These are phyloP conservation scores for Coronaproctus castanopsis DNA, from an alignment of 2,888 invertebrate genomes.

Conservation along the genomic window DNA sequence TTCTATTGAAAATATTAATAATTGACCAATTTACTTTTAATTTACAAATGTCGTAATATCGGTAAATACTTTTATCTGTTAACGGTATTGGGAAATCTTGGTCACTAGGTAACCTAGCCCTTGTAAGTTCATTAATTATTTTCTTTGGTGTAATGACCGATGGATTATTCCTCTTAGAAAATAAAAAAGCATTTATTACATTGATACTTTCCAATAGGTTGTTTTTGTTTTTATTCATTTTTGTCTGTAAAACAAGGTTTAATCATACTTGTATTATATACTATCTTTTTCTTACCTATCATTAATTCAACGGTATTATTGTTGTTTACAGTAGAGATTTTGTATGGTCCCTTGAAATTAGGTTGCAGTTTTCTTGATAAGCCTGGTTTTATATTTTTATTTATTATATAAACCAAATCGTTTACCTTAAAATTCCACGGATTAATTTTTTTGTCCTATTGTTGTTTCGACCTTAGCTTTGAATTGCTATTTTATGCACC, in stretches of 20 bases:
- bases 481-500: not conserved
- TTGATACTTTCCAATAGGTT: too few relatives aligned
- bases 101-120: too few relatives aligned
- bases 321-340: not conserved
- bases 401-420: not conserved
- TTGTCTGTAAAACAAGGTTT: not conserved
- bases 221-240: too few relatives aligned
- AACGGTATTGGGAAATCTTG: too few relatives aligned
- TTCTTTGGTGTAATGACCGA: too few relatives aligned
- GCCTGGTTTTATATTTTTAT: not conserved
- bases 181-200: too few relatives aligned
- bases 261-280: not conserved
- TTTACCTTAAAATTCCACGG: not conserved
- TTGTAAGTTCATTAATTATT: too few relatives aligned
- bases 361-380: not conserved
- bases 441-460: not conserved
- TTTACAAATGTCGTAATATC: too few relatives aligned
- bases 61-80: too few relatives aligned
- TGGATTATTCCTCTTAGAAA: too few relatives aligned
- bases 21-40: too few relatives aligned
- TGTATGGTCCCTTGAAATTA: not conserved
- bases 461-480: not conserved
- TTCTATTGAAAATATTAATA: not conserved
- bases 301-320: not conserved
- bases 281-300: not conserved